Percentiles rank a stretch among this genome's conserved stretches.
phyloP scores from a whole-genome alignment of 2,113 vertebrate species.

The Bothrops jararaca region DNA sequence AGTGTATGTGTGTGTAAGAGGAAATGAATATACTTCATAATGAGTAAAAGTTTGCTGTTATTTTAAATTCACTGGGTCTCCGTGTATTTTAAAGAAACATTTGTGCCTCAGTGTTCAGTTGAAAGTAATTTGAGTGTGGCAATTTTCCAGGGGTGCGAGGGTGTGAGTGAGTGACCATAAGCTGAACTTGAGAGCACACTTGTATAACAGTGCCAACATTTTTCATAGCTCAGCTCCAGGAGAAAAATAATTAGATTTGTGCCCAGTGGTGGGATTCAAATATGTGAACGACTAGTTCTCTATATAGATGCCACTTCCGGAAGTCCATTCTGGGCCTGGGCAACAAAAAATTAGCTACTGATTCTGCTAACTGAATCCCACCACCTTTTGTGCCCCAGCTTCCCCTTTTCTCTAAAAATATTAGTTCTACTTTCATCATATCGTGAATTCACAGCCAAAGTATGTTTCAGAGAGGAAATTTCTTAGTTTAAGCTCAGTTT shows the following conservation, averaged over 20 bases:
- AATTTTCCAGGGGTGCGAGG: neutral
- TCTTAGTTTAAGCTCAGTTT: neutral
- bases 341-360: no score
- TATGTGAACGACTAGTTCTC: no score
- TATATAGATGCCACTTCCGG: no score
- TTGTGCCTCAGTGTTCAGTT: neutral
- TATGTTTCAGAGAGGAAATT: neutral
- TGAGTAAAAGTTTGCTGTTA: neutral
- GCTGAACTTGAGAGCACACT: neutral
- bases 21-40: neutral
- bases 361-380: no score
- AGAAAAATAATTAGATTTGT: neutral
- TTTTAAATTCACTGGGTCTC: neutral
- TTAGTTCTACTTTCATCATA: neutral
- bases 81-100: neutral
- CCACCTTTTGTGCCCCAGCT: no score
- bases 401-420: neutral
- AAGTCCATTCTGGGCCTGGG: no score
- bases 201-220: neutral
- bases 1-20: neutral
- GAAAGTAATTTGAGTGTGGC: neutral
- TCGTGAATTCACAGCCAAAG: neutral
- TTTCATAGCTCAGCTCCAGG: neutral
- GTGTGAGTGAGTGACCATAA: neutral
- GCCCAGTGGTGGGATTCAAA: no score